Base-by-base conservation (phyloP, 1,140 invertebrate genomes). In the Drosophila grimshawi region DNA sequence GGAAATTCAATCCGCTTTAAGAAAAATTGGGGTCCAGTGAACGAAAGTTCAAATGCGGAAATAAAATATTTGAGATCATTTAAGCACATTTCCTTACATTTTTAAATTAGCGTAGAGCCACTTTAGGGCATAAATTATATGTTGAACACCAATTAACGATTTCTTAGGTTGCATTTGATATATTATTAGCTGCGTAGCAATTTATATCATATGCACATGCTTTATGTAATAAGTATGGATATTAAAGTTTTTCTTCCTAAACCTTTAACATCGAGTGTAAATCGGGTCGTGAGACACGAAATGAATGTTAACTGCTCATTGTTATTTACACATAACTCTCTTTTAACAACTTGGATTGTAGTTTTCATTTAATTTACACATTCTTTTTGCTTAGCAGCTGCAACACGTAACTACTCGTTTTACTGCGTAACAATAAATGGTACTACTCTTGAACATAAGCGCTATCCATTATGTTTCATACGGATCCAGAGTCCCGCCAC, bases 291-390 rank as follows among this genome's bases (percentile, higher is more conserved):
- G 3, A 33, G 56, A 6, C 8, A 19, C 11, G 3, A 6, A 5
- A 35, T 2, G 5, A 37, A 35, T 29, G 33, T 35, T 55, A 3
- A 29, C 2, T 2, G 33, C 6, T 29, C n/a, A n/a, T 60, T 33
- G 11, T 46, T 60, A 29, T 46, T 10, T 6, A 10, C 27, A 43
- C 10, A 32, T 27, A 29, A 29, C 3, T 45, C 11, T 60, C 30
- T 60, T 19, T 43, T 10, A 30, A 30, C 8, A n/a, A 30, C 32
- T 41, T 30, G 35, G 8, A 35, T 48, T 49, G 33, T n/a, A 41
- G 19, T 32, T 67, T 41, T 27, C 29, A 33, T 60, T 51, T 29
- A 43, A 67, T 60, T 67, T 51, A 35, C 43, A 39, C 52, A 56
- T 27, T 45, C 3, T 65, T 29, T 66, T 10, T 27, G 35, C 4